Evolutionary conservation across 2,888 invertebrate species (phyloP).

Genomic region (Entomobrya proxima): DNA sequence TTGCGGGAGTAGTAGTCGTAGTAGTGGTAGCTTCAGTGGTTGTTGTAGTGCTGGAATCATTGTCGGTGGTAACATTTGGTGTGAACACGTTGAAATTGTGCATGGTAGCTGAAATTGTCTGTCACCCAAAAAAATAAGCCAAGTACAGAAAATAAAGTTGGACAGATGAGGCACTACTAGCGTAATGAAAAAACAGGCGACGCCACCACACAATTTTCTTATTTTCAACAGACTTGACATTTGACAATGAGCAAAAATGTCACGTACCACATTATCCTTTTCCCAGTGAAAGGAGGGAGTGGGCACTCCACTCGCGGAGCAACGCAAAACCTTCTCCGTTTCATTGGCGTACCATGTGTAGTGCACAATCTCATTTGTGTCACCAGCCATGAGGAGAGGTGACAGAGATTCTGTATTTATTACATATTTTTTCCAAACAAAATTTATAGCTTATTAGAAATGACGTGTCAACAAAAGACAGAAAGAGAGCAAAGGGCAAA

Average conservation of each 20-base stretch:
- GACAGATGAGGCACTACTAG: no score
- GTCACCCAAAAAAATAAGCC: neutral
- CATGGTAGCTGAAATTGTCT: constrained; percentile 39
- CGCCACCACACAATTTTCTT: no score
- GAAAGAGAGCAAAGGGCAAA: no score
- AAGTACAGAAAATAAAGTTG: no score
- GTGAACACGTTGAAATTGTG: constrained; percentile 44
- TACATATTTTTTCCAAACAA: neutral
- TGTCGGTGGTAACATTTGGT: constrained; percentile 20
- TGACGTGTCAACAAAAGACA: no score
- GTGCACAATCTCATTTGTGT: constrained; percentile 24
- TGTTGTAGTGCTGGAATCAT: neutral
- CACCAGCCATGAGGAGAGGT: neutral
- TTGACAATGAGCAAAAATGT: neutral
- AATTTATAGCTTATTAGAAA: constrained; percentile 23
- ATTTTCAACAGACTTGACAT: neutral
- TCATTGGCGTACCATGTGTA: constrained; percentile 70
- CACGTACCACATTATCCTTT: constrained; percentile 40
- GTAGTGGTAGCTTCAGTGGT: neutral
- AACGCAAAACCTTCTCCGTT: constrained; percentile 61
- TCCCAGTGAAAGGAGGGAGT: constrained; percentile 60
- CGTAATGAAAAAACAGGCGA: neutral
- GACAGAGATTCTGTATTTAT: constrained; percentile 43
- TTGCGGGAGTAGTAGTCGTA: constrained; percentile 5
- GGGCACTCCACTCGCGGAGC: constrained; percentile 62